Conservation (phyloP, 2,888 invertebrate genomes). For the Andrena minutula region DNA sequence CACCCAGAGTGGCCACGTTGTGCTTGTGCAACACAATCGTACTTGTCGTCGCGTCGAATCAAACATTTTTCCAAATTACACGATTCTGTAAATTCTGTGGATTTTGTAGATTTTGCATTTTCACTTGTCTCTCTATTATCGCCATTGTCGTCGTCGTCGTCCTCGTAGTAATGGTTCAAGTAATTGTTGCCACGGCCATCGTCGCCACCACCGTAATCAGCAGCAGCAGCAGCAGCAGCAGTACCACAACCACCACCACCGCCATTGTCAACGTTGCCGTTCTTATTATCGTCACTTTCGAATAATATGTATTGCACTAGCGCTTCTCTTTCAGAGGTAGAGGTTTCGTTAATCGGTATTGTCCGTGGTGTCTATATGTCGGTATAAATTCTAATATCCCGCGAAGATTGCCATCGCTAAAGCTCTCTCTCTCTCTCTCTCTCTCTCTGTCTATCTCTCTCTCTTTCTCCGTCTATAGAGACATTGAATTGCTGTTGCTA, state of each 20-base stretch:
- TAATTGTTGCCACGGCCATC: neutral
- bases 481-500: neutral
- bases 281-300: neutral
- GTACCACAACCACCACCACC: neutral
- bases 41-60: no score
- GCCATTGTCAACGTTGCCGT: neutral
- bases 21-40: no score
- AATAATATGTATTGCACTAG: neutral
- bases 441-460: neutral
- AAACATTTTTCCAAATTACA: neutral
- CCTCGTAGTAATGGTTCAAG: neutral
- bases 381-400: no score
- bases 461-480: neutral
- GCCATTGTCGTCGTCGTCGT: neutral
- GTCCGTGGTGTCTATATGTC: neutral
- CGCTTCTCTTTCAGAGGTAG: neutral
- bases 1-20: no score
- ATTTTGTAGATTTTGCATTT: neutral
- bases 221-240: neutral
- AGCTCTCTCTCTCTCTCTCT: neutral
- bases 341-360: neutral
- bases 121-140: neutral
- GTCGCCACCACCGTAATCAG: neutral
- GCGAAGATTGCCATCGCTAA: neutral
- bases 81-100: neutral